phyloP scores from a whole-genome alignment of 1,140 invertebrate species.

The Globodera rostochiensis region DNA sequence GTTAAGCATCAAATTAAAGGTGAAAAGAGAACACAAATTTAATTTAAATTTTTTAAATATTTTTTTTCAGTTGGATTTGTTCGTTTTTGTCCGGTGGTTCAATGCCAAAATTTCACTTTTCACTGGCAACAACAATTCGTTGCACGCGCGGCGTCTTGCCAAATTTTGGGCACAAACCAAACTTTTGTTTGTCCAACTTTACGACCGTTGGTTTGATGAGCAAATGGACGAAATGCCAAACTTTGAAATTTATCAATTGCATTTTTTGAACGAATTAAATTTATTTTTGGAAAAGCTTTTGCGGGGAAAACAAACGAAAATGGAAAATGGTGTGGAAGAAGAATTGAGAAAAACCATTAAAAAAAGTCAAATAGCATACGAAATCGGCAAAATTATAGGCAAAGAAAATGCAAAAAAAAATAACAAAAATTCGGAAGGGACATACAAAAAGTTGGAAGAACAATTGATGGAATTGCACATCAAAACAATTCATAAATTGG shows the following conservation, averaged over 20 bases:
- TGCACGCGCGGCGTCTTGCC: neutral
- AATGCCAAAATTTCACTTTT: neutral
- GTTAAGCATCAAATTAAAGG: no score
- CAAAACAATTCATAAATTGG: neutral
- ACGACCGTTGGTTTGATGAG: neutral
- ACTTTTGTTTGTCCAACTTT: neutral
- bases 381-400: neutral
- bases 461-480: neutral
- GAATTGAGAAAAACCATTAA: neutral
- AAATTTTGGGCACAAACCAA: neutral
- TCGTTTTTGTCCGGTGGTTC: neutral
- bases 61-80: neutral
- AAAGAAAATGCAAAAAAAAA: neutral
- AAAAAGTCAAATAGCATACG: slow-evolving; percentile 3
- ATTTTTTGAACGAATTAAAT: neutral
- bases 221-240: neutral
- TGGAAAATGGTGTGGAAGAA: neutral
- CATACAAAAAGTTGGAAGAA: neutral
- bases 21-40: no score
- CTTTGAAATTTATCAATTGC: neutral
- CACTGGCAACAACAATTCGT: neutral
- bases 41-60: neutral
- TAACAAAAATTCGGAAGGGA: no score
- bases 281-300: neutral
- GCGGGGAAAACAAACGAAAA: neutral